Evolutionary conservation across 2,113 vertebrate species (phyloP).

Genomic region (Corythaixoides concolor): DNA sequence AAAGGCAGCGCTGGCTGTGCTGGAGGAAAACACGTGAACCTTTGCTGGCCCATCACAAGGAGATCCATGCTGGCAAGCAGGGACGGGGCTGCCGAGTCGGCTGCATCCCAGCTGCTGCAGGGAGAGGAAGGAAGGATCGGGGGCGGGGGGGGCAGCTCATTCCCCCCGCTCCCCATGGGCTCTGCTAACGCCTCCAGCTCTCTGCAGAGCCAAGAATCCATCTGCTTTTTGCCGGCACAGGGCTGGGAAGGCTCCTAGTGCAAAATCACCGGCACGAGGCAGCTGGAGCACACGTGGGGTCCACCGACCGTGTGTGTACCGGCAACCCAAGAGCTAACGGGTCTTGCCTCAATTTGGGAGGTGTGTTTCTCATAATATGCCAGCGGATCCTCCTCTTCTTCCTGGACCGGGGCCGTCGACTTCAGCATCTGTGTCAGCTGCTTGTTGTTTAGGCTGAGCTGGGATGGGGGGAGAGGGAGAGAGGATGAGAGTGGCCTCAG

Average conservation of each 20-base stretch:
- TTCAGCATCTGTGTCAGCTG: slow-evolving; percentile 94
- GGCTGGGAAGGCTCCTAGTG: neutral
- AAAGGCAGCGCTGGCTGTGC: neutral
- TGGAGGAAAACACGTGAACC: rapidly evolving
- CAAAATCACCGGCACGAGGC: rapidly evolving
- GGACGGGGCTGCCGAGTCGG: neutral
- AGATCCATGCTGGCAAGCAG: neutral
- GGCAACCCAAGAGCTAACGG: neutral
- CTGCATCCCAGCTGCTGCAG: neutral
- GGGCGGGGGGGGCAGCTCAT: neutral
- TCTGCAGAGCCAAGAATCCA: neutral
- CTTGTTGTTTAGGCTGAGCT: slow-evolving; percentile 95
- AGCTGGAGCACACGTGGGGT: neutral
- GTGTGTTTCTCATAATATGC: slow-evolving; percentile 90
- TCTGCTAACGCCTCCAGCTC: neutral
- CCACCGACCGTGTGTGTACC: rapidly evolving
- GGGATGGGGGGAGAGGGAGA: neutral
- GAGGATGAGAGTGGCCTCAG: neutral
- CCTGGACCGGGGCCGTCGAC: slow-evolving; percentile 77
- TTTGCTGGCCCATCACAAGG: neutral
- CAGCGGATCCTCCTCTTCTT: slow-evolving; percentile 89
- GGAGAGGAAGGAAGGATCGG: neutral
- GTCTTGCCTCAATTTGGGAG: slow-evolving; percentile 88
- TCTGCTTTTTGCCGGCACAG: neutral
- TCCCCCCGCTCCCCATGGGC: neutral